Base-by-base conservation (phyloP, 2,113 vertebrate species). In the Myiozetetes cayanensis region DNA sequence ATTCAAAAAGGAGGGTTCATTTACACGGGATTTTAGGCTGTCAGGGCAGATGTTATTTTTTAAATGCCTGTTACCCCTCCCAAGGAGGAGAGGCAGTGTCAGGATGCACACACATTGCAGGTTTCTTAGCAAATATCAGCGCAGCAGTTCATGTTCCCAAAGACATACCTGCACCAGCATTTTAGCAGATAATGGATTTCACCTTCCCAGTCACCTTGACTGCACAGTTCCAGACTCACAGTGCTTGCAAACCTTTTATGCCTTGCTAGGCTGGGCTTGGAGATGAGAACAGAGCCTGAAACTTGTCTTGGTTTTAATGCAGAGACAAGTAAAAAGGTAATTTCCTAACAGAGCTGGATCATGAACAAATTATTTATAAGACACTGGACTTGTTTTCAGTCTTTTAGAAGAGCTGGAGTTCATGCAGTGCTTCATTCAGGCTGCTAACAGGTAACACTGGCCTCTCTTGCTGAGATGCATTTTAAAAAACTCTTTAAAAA, bases 401-500 rank as follows among this genome's bases (percentile, higher is more conserved):
- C 55, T 95, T 95, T 91, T 37, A 87, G 85, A 95, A 96, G 79
- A 82, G 73, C 59, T 50, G 28, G 35, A 85, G 85, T 94, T 76
- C 52, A 41, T 39, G 89, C 47, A 35, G 79, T 10, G 18, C 70
- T 95, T 96, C 70, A 62, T 91, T 97, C 94, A 91, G 50, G 70
- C 89, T 96, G 95, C 82, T 96, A 95, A 96, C 91, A 74, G 77
- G 87, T 93, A 95, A 92, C 75, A 94, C 30, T 70, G 96, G 74
- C 93, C 91, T 95, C 93, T 86, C 90, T 82, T 86, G 76, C 75
- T 44, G 83, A 96, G 93, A 93, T 31, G 8, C 74, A 86, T 97
- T 94, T 89, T 25, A 56, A 93, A 94, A 96, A 27, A 39, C 39
- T 68, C 49, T 46, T 25, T 75, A 46, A 83, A 56, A 84, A 53